These are phyloP conservation scores for Ictalurus punctatus DNA, from an alignment of 2,113 vertebrate genomes.

Conservation along the genomic window DNA sequence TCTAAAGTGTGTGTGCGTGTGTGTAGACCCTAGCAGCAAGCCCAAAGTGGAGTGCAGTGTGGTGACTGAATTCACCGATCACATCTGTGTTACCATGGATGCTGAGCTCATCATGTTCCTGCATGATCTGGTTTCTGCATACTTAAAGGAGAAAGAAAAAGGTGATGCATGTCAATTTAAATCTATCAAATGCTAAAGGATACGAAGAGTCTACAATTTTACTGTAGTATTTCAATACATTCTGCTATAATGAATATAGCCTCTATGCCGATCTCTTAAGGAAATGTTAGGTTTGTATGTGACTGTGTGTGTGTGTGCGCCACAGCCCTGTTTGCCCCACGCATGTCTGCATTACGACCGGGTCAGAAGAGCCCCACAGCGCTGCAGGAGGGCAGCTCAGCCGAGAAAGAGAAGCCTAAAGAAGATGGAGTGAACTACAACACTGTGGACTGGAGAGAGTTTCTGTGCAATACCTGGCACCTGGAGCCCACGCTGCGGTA, in stretches of 20 bases:
- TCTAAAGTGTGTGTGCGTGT: slow-evolving; percentile 13
- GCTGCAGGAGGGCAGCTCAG: slow-evolving; percentile 79
- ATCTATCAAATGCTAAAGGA: background rate
- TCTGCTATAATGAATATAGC: background rate
- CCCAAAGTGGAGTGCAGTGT: slow-evolving; percentile 98
- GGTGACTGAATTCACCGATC: slow-evolving; percentile 98
- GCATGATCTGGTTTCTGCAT: slow-evolving; percentile 95
- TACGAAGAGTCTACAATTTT: background rate
- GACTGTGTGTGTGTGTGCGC: background rate
- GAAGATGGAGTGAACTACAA: slow-evolving; percentile 89
- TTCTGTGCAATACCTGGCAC: slow-evolving; percentile 99
- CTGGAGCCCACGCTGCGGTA: slow-evolving; percentile 95
- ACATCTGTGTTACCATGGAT: slow-evolving; percentile 99
- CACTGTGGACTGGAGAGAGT: slow-evolving; percentile 97
- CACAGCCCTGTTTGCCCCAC: slow-evolving; percentile 89
- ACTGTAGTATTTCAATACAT: background rate
- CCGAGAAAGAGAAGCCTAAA: slow-evolving; percentile 72
- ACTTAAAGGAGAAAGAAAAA: slow-evolving; percentile 99
- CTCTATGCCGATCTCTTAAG: background rate
- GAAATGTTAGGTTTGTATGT: background rate
- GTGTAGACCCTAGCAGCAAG: slow-evolving; percentile 84
- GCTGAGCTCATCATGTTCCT: slow-evolving; percentile 99
- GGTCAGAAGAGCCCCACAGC: slow-evolving; percentile 91
- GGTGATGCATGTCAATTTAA: slow-evolving; percentile 67
- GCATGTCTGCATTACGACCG: slow-evolving; percentile 82